Base-by-base conservation (phyloP, 2,888 invertebrate species). In the Drosophila demipolita region DNA sequence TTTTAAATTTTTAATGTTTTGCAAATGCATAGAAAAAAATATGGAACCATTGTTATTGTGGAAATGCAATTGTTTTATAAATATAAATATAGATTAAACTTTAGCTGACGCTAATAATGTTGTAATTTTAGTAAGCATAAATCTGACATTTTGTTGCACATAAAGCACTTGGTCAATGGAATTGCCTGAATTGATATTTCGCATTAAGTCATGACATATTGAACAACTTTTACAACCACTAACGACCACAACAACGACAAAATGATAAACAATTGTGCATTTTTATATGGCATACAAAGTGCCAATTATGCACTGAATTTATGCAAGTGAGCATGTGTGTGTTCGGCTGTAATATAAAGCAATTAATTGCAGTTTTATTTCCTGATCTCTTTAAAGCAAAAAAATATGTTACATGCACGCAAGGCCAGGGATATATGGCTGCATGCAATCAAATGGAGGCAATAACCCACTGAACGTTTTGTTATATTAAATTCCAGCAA, bases 311-410 rank as follows among this genome's bases (percentile, higher is more conserved):
- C 36, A 42, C 12, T 59, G 23, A 53, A 36, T 52, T 11, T 63
- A 35, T 40, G 26, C 38, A 26, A 60, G 66, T 57, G 73, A 20
- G 20, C 38, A 45, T 63, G 58, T 60, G 59, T 68, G 23, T 64
- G 65, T 53, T 69, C 50, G 48, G n/a, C 15, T 45, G 45, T 38
- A 33, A 58, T 78, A 63, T 73, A 71, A 64, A 72, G 71, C 77
- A 82, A 87, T 87, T 86, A 86, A 86, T 87, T 89, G 78, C 74
- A 73, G 73, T 65, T 76, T 85, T 80, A 84, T 80, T 74, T 60
- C 60, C 68, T 63, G 70, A 77, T 78, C 69, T 69, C 50, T 70
- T 75, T 48, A 52, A 70, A 73, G 54, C 69, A 62, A 64, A 87
- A 62, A 64, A 87, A 88, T 77, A 76, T 45, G 66, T n/a, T 15